These are phyloP conservation scores for Polietes domitor DNA, from an alignment of 2,888 invertebrate species.

Conservation along the genomic window DNA sequence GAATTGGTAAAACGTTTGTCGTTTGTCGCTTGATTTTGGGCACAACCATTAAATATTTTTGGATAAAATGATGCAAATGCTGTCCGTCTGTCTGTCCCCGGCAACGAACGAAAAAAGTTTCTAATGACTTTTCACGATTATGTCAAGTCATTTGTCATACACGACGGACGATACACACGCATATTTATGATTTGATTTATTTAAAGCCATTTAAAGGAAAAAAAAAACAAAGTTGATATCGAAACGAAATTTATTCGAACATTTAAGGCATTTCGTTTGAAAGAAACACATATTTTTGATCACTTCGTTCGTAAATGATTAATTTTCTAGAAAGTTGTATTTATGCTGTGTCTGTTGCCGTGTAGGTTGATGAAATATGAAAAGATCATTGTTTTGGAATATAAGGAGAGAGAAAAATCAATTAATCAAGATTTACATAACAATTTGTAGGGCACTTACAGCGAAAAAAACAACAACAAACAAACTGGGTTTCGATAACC, in stretches of 20 bases:
- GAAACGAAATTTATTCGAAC: neutral
- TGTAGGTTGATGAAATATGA: slow-evolving; percentile 14
- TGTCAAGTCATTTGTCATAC: slow-evolving; percentile 11
- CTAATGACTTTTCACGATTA: slow-evolving; percentile 4
- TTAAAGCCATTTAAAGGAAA: neutral
- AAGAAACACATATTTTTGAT: neutral
- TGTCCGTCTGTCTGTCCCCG: neutral
- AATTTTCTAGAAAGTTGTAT: slow-evolving; percentile 1
- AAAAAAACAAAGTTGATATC: too few relatives aligned
- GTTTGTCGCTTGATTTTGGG: neutral
- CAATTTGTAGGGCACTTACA: too few relatives aligned
- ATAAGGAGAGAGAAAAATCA: neutral
- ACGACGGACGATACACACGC: neutral
- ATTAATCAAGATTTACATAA: slow-evolving; percentile 36
- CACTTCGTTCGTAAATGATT: neutral
- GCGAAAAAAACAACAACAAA: too few relatives aligned
- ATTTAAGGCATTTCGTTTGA: slow-evolving; percentile 13
- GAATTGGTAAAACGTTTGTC: slow-evolving; percentile 7
- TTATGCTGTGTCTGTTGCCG: neutral
- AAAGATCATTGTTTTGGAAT: neutral
- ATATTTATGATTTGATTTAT: too few relatives aligned
- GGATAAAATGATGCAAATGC: slow-evolving; percentile 14
- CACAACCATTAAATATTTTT: neutral
- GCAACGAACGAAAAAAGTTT: neutral
- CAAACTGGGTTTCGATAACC: too few relatives aligned